Base-by-base conservation (phyloP, 2,113 vertebrate species). In the Trematocara unimaculatum region DNA sequence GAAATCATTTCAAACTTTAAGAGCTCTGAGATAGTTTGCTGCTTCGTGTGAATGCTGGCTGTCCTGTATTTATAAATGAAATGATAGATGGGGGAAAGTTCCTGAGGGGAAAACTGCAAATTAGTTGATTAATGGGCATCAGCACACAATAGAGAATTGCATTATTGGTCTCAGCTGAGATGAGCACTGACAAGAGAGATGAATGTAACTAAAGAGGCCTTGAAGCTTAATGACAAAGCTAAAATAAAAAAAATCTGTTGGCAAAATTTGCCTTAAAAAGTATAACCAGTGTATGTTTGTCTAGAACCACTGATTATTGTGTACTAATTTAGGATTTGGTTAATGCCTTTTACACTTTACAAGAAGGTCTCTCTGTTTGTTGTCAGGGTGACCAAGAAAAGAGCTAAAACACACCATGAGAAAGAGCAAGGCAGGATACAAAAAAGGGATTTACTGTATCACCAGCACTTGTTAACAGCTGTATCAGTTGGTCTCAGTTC, bases 401-500 rank as follows among this genome's bases (percentile, higher is more conserved):
- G 7, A 81, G 49, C 6, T 15, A 26, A 79, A 84, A 84, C 45
- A 62, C 29, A 84, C 14, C 35, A 78, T 80, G 82, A 79, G 42
- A 82, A 33, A 81, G 33, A 11, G 67, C 42, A 54, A 60, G 56
- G 20, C 29, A 20, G 51, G 74, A 79, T 70, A 83, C 38, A 47
- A 35, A 67, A 18, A 84, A 70, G 58, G 87, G 58, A 84, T 91
- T 86, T 87, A 91, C 38, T 79, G 87, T 83, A 86, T 94, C 91
- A 90, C 60, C 89, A 85, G 70, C 47, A 81, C 83, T 84, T 88
- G 86, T 88, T 89, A 97, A 95, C 84, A 97, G 96, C 70, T 97
- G 96, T 95, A 98, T 96, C 79, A 96, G 95, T 95, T 97, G 96
- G 84, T 97, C 97, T 88, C 96, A 96, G 79, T 95, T 96, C 89